Percentiles rank a stretch among this genome's conserved stretches.
These are phyloP conservation scores for Corythoichthys haematopterus DNA, from an alignment of 2,113 vertebrate genomes.

Conservation along the genomic window DNA sequence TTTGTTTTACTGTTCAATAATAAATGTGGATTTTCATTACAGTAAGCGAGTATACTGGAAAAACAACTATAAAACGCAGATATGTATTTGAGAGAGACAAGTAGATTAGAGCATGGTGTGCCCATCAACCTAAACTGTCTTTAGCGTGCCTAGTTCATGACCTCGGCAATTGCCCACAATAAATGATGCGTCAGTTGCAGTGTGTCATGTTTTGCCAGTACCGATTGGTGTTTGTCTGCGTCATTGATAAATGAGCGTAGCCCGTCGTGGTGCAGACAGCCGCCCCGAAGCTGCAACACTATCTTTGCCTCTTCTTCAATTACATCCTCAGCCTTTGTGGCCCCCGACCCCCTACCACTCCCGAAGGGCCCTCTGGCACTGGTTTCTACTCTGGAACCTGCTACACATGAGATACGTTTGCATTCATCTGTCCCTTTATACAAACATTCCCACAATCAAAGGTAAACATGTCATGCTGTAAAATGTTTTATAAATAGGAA, in stretches of 20 bases:
- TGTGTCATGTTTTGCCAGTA: constrained; percentile 60
- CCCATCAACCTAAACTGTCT: constrained; percentile 22
- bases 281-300: constrained; percentile 60
- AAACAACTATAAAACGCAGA: neutral
- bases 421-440: constrained; percentile 35
- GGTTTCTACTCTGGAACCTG: constrained; percentile 31
- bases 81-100: neutral
- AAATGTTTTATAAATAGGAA: neutral
- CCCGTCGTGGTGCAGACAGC: constrained; percentile 68
- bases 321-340: constrained; percentile 56
- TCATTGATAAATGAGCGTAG: constrained; percentile 58
- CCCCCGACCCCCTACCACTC: neutral
- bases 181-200: constrained; percentile 56
- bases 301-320: constrained; percentile 68
- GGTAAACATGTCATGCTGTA: constrained; percentile 9
- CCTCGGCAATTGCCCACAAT: constrained; percentile 63
- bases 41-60: neutral
- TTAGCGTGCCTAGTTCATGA: constrained; percentile 45
- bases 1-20: neutral
- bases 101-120: constrained; percentile 4
- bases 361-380: constrained; percentile 25
- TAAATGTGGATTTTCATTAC: neutral
- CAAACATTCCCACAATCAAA: constrained; percentile 16
- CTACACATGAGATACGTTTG: constrained; percentile 22
- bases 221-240: constrained; percentile 58